Evolutionary conservation across 2,113 vertebrate genomes (phyloP).

Genomic region (Entosphenus tridentatus): DNA sequence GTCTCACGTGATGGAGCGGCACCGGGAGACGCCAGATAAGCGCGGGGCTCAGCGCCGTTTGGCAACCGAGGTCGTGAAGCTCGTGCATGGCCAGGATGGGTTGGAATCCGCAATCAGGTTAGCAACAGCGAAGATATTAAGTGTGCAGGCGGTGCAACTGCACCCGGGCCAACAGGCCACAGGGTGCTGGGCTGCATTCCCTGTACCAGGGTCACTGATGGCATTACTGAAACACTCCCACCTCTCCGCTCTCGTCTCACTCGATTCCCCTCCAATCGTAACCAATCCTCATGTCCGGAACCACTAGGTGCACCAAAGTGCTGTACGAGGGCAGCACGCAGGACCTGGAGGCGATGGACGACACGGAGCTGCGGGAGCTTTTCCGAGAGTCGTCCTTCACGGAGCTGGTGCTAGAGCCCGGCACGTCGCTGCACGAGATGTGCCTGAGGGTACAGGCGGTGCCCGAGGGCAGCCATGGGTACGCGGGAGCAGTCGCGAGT

Average conservation of each 20-base stretch:
- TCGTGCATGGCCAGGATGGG: conserved; percentile 73
- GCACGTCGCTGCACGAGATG: conserved; percentile 46
- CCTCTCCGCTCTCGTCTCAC: too few relatives aligned
- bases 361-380: conserved; percentile 57
- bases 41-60: conserved; percentile 61
- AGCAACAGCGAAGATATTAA: background rate
- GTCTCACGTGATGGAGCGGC: conserved; percentile 54
- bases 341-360: conserved; percentile 58
- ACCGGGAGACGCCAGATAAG: conserved; percentile 44
- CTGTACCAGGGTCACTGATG: too few relatives aligned
- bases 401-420: conserved; percentile 60
- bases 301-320: conserved; percentile 45
- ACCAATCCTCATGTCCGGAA: background rate
- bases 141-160: too few relatives aligned
- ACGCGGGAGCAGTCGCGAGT: conserved; percentile 4
- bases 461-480: conserved; percentile 65
- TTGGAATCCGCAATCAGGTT: conserved; percentile 74
- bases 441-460: conserved; percentile 49
- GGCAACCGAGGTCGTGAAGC: conserved; percentile 78
- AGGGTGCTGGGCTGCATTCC: too few relatives aligned
- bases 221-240: too few relatives aligned
- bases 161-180: too few relatives aligned
- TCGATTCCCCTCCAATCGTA: too few relatives aligned
- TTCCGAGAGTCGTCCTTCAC: conserved; percentile 59
- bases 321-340: conserved; percentile 45